Evolutionary conservation across 2,888 invertebrate species (phyloP), one percentile per base, ranked within the genome.

Genomic region (Drosophila atripex): DNA sequence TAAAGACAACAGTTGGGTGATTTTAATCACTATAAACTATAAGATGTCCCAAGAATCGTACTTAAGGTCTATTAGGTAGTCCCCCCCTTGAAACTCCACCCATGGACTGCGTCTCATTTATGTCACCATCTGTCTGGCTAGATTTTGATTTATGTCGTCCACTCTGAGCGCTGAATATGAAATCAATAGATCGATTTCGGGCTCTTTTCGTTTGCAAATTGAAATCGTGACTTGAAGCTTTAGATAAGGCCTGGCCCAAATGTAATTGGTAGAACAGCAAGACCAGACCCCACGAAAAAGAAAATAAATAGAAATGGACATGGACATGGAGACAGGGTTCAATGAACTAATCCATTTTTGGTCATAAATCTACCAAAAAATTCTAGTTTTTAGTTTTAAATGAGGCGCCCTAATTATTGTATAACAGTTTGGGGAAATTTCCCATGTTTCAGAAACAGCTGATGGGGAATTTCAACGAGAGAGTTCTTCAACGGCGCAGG

Each of bases 161-260:
- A 80, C 80, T 83, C 57, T 72, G 76, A 86, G 84, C 74, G 86
- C 84, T 86, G 84, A 85, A 85, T 85, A 80, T 85, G 86, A 79
- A 85, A 85, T 85, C 86, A 75, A 86, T 86, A 88, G 83, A 74
- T 83, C 88, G 83, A 77, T 82, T 75, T 78, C 46, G 59, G 74
- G 73, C 60, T 73, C 38, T 71, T 65, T 71, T 77, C 66, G 71
- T 70, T 80, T 79, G 71, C 89, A 88, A 89, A 88, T 89, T 85
- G 79, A 76, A 78, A 79, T 89, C 89, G 89, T 89, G 89, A 89
- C 88, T 80, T 73, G 80, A 60, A 58, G 90, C 89, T 89, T 80
- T 77, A 85, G 88, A 88, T 85, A 85, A 85, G 84, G 50, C 52
- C 58, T 49, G 53, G 53, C 58, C 71, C 65, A 72, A 65, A 58